Evolutionary conservation across 1,140 invertebrate genomes (phyloP).

Genomic region (Orussus abietinus): DNA sequence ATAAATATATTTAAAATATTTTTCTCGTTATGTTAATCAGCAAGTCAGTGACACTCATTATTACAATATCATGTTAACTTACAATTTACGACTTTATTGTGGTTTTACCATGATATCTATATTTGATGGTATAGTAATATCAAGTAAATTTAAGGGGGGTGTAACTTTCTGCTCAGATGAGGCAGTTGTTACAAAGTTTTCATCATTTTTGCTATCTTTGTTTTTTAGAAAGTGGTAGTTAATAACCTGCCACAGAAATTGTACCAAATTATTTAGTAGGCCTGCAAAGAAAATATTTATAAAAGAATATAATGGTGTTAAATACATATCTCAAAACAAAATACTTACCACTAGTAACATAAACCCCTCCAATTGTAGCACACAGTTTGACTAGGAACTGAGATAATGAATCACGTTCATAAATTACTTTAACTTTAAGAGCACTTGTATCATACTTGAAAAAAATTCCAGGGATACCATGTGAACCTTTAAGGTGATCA

Average conservation of each 20-base stretch:
- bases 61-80: not conserved
- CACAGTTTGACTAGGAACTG: conserved; percentile 83
- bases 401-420: conserved; percentile 74
- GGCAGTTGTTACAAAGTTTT: conserved; percentile 8
- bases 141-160: conserved; percentile 29
- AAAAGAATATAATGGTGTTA: conserved; percentile 9
- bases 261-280: conserved; percentile 48
- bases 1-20: no score
- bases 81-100: conserved; percentile 20
- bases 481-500: conserved; percentile 71
- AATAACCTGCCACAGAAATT: conserved; percentile 41
- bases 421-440: conserved; percentile 78
- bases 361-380: conserved; percentile 87
- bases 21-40: no score
- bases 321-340: conserved; percentile 6
- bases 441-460: conserved; percentile 93
- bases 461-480: conserved; percentile 90
- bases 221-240: conserved; percentile 36
- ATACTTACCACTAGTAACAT: conserved; percentile 70
- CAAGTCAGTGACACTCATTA: no score
- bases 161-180: conserved; percentile 7
- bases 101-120: conserved; percentile 31
- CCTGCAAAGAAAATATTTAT: conserved; percentile 33
- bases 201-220: conserved; percentile 13
- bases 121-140: conserved; percentile 23